phyloP scores from a whole-genome alignment of 2,113 vertebrate species.

The Hippocampus zosterae region DNA sequence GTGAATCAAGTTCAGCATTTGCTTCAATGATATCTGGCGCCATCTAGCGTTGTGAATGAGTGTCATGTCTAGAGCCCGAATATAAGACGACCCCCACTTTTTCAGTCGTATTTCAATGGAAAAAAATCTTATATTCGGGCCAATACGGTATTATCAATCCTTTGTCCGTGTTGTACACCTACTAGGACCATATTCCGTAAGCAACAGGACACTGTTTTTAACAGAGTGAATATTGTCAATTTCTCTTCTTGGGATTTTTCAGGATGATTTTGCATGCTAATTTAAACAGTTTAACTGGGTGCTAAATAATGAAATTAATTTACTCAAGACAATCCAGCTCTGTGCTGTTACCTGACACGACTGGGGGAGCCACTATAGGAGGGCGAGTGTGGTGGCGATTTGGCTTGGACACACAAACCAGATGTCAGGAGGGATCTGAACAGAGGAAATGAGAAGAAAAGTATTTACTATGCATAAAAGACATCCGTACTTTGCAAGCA shows the following conservation, averaged over 20 bases:
- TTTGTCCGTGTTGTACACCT: too few species aligned
- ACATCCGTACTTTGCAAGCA: not conserved
- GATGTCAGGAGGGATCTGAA: slow-evolving; percentile 85
- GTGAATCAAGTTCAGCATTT: too few species aligned
- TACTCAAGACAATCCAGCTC: not conserved
- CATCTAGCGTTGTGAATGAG: too few species aligned
- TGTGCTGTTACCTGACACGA: slow-evolving; percentile 76
- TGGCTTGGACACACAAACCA: slow-evolving; percentile 81
- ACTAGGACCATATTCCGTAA: too few species aligned
- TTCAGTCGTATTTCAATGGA: too few species aligned
- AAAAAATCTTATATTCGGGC: too few species aligned
- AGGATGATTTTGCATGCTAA: not conserved
- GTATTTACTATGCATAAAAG: not conserved
- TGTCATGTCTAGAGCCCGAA: too few species aligned
- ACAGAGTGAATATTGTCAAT: too few species aligned
- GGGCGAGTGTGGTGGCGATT: slow-evolving; percentile 83
- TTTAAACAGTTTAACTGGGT: not conserved
- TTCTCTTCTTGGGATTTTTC: not conserved
- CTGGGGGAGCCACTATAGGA: slow-evolving; percentile 82
- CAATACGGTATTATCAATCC: too few species aligned
- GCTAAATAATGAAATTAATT: not conserved
- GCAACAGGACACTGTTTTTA: too few species aligned
- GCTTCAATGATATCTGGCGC: too few species aligned
- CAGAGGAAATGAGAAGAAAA: not conserved
- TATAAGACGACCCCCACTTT: too few species aligned